Conservation (phyloP, 2,888 invertebrate species). For the Andrena bicolor region DNA sequence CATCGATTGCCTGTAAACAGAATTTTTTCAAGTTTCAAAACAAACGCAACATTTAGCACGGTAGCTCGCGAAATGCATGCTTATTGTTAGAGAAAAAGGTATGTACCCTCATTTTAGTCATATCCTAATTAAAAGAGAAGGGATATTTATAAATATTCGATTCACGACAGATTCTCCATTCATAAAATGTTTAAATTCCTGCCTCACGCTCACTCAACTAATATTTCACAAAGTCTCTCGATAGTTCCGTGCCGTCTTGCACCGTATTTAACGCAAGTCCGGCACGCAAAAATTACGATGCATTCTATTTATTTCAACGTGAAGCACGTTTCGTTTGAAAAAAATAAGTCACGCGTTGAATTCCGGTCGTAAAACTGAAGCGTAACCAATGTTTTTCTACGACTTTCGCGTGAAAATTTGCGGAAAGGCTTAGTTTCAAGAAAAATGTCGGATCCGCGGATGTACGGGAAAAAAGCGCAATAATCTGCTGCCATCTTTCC, state of each 20-base stretch:
- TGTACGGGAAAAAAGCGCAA: slow-evolving; percentile 83
- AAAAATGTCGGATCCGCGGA: slow-evolving; percentile 82
- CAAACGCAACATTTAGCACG: not conserved
- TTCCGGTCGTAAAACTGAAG: slow-evolving; percentile 72
- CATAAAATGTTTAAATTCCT: slow-evolving; percentile 34
- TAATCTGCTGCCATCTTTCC: slow-evolving; percentile 85
- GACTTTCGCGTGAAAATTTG: slow-evolving; percentile 50
- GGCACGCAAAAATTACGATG: slow-evolving; percentile 39
- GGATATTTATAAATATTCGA: slow-evolving; percentile 21
- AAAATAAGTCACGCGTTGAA: slow-evolving; percentile 66
- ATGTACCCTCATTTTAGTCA: slow-evolving; percentile 53
- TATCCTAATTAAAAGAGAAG: slow-evolving; percentile 15
- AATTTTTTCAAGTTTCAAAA: slow-evolving; percentile 24
- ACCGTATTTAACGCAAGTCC: slow-evolving; percentile 47
- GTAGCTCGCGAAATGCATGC: not conserved
- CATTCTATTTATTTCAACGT: slow-evolving; percentile 41
- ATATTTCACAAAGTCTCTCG: slow-evolving; percentile 13
- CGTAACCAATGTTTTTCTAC: slow-evolving; percentile 66
- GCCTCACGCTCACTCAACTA: not conserved
- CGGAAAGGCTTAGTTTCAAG: slow-evolving; percentile 67
- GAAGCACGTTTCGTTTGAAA: slow-evolving; percentile 49
- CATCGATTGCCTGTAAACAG: slow-evolving; percentile 86
- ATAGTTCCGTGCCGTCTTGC: slow-evolving; percentile 26
- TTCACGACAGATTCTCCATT: slow-evolving; percentile 31
- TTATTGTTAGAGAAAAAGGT: slow-evolving; percentile 6